Evolutionary conservation across 1,140 invertebrate genomes (phyloP).

Genomic region (Campoletis sonorensis): DNA sequence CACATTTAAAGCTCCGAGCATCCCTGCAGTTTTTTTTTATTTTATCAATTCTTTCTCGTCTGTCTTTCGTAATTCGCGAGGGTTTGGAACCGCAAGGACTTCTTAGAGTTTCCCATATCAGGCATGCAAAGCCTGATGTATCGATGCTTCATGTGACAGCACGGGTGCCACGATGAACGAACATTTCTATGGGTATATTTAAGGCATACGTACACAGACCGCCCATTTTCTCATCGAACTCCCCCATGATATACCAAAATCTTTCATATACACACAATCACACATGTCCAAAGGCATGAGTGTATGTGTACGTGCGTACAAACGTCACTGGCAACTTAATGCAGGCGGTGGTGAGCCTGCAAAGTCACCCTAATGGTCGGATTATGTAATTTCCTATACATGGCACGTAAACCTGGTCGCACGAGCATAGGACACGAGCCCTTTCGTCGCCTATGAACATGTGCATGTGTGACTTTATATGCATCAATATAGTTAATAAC

Average conservation of each 20-base stretch:
- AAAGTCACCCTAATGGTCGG: conserved; percentile 75
- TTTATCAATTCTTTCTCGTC: neutral
- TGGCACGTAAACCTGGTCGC: conserved; percentile 57
- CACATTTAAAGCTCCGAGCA: neutral
- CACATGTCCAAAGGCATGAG: no score
- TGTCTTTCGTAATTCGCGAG: conserved; percentile 54
- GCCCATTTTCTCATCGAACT: conserved; percentile 64
- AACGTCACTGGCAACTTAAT: conserved; percentile 43
- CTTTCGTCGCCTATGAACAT: neutral
- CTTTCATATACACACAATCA: neutral
- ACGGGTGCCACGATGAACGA: conserved; percentile 54
- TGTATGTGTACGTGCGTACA: neutral
- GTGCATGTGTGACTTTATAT: neutral
- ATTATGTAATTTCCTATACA: conserved; percentile 69
- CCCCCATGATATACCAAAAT: conserved; percentile 12
- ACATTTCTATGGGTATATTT: conserved; percentile 39
- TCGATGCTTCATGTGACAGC: conserved; percentile 72
- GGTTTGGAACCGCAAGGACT: conserved; percentile 45
- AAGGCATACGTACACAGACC: conserved; percentile 63
- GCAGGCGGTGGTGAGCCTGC: conserved; percentile 47
- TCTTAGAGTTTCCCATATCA: conserved; percentile 74
- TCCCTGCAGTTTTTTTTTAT: neutral
- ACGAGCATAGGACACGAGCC: conserved; percentile 49
- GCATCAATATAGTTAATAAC: neutral
- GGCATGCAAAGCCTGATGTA: conserved; percentile 77